phyloP scores from a whole-genome alignment of 2,797 vertebrate genomes.

The Synaphobranchus kaupii region DNA sequence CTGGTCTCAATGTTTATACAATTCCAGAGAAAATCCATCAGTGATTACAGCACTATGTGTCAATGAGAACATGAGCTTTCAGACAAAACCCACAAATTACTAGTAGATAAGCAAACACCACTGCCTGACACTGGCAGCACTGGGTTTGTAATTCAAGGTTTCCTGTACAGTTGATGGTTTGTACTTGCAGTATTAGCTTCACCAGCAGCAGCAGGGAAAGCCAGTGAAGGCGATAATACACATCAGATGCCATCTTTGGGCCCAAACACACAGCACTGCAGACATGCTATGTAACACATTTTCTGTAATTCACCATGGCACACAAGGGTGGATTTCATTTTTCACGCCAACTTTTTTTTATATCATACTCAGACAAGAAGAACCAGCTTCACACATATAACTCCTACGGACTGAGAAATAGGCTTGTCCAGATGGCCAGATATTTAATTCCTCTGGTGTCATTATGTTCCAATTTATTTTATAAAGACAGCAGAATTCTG shows the following conservation, averaged over 20 bases:
- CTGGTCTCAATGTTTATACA: slow-evolving; percentile 5
- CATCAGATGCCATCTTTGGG: not conserved
- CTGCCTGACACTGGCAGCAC: not conserved
- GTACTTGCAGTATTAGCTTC: not conserved
- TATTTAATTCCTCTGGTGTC: not conserved
- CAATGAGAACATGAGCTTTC: slow-evolving; percentile 21
- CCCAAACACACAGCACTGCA: not conserved
- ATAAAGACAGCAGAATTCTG: not conserved
- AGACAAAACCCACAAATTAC: slow-evolving; percentile 7
- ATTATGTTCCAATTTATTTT: slow-evolving; percentile 1
- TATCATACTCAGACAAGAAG: not conserved
- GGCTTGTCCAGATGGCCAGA: not conserved
- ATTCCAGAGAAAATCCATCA: not conserved
- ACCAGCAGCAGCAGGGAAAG: not conserved
- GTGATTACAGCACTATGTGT: slow-evolving; percentile 8
- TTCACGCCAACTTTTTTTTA: not conserved
- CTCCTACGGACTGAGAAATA: slow-evolving; percentile 3
- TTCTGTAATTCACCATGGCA: not conserved
- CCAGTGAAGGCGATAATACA: not conserved
- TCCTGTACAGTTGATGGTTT: not conserved
- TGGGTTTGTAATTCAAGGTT: not conserved
- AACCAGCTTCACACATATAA: not conserved
- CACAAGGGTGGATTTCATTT: not conserved
- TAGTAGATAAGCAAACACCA: slow-evolving; percentile 13
- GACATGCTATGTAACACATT: not conserved